phyloP scores from a whole-genome alignment of 2,113 vertebrate genomes.

The Proterorhinus semilunaris region DNA sequence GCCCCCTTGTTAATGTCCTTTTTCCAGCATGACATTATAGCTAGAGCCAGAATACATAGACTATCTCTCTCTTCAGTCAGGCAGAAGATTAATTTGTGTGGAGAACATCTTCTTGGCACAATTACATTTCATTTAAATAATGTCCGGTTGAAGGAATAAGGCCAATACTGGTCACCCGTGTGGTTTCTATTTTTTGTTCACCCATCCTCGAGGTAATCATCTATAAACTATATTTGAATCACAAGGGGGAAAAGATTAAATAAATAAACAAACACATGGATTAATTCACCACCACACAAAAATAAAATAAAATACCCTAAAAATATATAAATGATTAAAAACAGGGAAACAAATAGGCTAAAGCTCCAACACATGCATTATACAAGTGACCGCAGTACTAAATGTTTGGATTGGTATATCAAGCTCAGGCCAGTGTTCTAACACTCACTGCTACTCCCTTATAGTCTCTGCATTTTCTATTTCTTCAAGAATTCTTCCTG shows the following conservation, averaged over 20 bases:
- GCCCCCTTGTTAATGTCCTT: conserved; percentile 9
- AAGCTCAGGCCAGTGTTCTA: neutral
- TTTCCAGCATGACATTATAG: neutral
- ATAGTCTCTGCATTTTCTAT: conserved; percentile 23
- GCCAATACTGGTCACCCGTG: too few species aligned
- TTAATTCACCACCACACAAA: too few species aligned
- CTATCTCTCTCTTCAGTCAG: neutral
- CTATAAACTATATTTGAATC: too few species aligned
- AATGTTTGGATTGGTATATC: neutral
- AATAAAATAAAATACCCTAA: too few species aligned
- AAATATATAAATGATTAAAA: too few species aligned
- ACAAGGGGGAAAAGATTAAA: too few species aligned
- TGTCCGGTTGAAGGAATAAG: too few species aligned
- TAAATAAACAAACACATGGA: too few species aligned
- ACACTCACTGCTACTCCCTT: neutral
- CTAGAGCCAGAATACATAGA: neutral
- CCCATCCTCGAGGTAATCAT: too few species aligned
- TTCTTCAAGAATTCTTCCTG: conserved; percentile 18
- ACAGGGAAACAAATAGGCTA: too few species aligned
- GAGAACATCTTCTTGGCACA: neutral
- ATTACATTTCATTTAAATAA: neutral
- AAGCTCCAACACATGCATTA: too few species aligned
- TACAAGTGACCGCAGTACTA: neutral
- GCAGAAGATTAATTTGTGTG: neutral
- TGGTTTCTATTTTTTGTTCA: too few species aligned